Evolutionary conservation across 2,888 invertebrate species (phyloP).

Genomic region (Pristionchus japonicus): DNA sequence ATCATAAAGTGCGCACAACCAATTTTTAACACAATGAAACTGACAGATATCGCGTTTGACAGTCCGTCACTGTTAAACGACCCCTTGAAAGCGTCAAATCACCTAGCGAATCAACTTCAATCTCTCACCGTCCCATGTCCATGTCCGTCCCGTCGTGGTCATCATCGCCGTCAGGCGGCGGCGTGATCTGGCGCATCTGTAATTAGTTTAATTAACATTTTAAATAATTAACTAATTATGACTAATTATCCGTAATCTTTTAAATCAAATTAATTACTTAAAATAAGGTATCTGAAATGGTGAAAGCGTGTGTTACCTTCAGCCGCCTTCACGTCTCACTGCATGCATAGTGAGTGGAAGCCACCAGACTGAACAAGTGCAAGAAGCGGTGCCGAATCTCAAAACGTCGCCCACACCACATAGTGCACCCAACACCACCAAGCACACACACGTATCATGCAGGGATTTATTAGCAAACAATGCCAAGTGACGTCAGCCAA

Average conservation of each 20-base stretch:
- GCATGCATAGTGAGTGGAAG: background rate
- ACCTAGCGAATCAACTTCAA: no score
- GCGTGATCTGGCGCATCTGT: slow-evolving; percentile 54
- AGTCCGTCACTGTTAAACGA: no score
- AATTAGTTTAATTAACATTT: background rate
- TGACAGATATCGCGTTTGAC: no score
- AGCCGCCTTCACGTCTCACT: background rate
- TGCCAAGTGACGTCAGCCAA: background rate
- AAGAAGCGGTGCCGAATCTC: background rate
- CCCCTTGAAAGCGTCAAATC: no score
- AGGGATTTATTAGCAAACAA: background rate
- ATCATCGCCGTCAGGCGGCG: slow-evolving; percentile 51
- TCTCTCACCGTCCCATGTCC: slow-evolving; percentile 12
- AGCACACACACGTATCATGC: background rate
- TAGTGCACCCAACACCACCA: background rate
- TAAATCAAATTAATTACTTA: no score
- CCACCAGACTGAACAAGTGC: background rate
- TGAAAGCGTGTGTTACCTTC: background rate
- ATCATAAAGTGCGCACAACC: background rate
- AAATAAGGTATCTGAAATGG: no score
- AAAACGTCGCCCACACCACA: background rate
- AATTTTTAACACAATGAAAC: no score
- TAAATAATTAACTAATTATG: background rate
- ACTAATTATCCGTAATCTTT: background rate
- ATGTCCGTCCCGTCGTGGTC: background rate